Conservation (phyloP, 2,888 invertebrate genomes). For the Dicycla oo region DNA sequence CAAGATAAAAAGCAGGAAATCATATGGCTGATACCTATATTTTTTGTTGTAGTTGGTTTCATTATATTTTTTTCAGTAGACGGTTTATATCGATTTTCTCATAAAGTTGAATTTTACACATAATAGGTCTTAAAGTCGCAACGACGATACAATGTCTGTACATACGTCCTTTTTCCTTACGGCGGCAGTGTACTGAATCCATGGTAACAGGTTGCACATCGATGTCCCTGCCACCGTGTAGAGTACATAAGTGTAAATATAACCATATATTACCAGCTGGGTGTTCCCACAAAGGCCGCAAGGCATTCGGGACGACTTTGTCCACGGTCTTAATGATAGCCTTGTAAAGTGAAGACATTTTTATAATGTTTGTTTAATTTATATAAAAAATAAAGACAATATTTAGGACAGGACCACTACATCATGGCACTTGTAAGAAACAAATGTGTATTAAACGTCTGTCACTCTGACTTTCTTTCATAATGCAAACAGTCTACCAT, state of each 20-base stretch:
- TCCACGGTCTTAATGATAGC: slow-evolving; percentile 91
- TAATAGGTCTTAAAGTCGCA: no score
- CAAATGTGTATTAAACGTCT: background rate
- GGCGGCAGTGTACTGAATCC: no score
- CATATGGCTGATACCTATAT: no score
- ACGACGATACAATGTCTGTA: no score
- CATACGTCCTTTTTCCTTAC: no score
- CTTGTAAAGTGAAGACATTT: slow-evolving; percentile 91
- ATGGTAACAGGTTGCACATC: no score
- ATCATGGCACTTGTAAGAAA: slow-evolving; percentile 13
- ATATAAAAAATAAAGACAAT: background rate
- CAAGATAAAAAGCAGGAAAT: no score
- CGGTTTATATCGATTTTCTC: no score
- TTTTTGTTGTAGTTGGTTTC: no score
- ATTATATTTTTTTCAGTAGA: no score
- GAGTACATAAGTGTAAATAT: background rate
- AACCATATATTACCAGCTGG: slow-evolving; percentile 94
- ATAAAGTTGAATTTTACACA: no score
- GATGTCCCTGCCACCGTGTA: no score
- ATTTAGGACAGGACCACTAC: background rate
- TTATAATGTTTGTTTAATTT: slow-evolving; percentile 40
- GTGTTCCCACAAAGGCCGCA: slow-evolving; percentile 98
- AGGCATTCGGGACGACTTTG: slow-evolving; percentile 93
- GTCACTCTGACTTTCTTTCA: slow-evolving; percentile 12
- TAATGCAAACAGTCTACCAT: background rate